A percentile compares a stretch with the other conserved stretches of the same genome.
Conservation (phyloP, 2,797 vertebrate species). For the Lithobates pipiens region DNA sequence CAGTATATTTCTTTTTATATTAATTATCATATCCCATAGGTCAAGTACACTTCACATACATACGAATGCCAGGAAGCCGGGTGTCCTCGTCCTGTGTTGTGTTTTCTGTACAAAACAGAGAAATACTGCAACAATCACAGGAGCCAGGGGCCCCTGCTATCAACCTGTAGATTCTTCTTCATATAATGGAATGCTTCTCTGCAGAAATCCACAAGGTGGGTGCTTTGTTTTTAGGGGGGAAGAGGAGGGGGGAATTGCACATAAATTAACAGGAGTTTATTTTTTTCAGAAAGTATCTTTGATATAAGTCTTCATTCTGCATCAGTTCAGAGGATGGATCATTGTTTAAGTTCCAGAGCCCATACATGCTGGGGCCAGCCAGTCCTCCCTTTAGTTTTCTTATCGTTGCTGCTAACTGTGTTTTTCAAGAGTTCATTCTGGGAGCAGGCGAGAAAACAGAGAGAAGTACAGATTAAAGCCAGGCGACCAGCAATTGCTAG, state of each 20-base stretch:
- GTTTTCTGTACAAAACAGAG: slow-evolving; percentile 75
- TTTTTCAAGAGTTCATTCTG: slow-evolving; percentile 95
- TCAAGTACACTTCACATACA: slow-evolving; percentile 83
- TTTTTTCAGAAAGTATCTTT: slow-evolving; percentile 50
- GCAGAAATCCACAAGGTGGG: slow-evolving; percentile 82
- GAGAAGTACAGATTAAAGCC: background rate
- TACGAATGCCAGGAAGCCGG: slow-evolving; percentile 79
- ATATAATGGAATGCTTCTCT: slow-evolving; percentile 87
- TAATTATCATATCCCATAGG: slow-evolving; percentile 75
- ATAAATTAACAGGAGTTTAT: slow-evolving; percentile 80
- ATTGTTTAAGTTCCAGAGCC: slow-evolving; percentile 98
- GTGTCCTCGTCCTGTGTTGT: slow-evolving; percentile 50
- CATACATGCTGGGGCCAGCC: slow-evolving; percentile 99
- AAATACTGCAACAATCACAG: slow-evolving; percentile 73
- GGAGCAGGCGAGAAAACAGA: slow-evolving; percentile 57
- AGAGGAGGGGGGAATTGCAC: slow-evolving; percentile 86
- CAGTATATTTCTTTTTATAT: slow-evolving; percentile 74
- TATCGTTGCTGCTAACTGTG: slow-evolving; percentile 90
- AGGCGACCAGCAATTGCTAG: background rate
- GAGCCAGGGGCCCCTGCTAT: slow-evolving; percentile 79
- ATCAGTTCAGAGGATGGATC: slow-evolving; percentile 66
- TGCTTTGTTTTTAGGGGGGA: slow-evolving; percentile 64
- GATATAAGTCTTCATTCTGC: slow-evolving; percentile 62
- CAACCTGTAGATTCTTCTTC: slow-evolving; percentile 84
- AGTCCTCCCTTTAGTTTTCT: slow-evolving; percentile 97